Percentiles rank a stretch among this genome's conserved stretches.
These are phyloP conservation scores for Epinephelus coioides DNA, from an alignment of 2,797 vertebrate species.

Conservation along the genomic window DNA sequence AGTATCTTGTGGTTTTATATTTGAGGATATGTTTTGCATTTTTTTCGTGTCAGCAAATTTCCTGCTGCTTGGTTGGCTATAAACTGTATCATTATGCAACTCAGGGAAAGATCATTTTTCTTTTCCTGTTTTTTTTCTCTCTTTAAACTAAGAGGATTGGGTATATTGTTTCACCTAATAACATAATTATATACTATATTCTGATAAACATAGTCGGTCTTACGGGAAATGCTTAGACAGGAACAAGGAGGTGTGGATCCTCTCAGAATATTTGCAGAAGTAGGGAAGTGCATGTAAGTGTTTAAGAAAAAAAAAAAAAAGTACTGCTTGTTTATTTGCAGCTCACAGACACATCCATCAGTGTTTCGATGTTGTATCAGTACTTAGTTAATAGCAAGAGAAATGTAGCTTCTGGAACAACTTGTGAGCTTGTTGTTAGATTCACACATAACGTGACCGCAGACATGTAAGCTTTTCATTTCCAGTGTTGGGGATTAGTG, in stretches of 20 bases:
- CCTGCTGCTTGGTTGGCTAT: background rate
- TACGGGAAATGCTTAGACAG: no score
- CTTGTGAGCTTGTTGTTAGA: background rate
- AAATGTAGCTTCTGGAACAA: background rate
- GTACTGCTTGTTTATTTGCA: background rate
- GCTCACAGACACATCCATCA: background rate
- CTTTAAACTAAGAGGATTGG: background rate
- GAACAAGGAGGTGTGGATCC: background rate
- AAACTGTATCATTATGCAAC: background rate
- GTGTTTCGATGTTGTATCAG: background rate
- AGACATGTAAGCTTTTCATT: background rate
- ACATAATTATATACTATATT: background rate
- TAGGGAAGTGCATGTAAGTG: background rate
- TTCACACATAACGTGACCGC: background rate
- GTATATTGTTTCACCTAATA: background rate
- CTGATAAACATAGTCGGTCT: background rate
- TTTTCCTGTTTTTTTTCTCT: background rate
- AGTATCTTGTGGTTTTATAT: background rate
- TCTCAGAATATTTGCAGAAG: conserved; percentile 16
- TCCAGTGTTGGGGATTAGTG: background rate
- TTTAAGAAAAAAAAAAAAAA: background rate
- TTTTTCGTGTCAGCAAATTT: conserved; percentile 29
- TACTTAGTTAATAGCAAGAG: background rate
- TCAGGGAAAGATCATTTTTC: background rate
- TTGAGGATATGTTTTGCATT: background rate